Evolutionary conservation across 2,797 vertebrate species (phyloP), one percentile per base, ranked within the genome.

Genomic region (Acestrorhynchus altus): DNA sequence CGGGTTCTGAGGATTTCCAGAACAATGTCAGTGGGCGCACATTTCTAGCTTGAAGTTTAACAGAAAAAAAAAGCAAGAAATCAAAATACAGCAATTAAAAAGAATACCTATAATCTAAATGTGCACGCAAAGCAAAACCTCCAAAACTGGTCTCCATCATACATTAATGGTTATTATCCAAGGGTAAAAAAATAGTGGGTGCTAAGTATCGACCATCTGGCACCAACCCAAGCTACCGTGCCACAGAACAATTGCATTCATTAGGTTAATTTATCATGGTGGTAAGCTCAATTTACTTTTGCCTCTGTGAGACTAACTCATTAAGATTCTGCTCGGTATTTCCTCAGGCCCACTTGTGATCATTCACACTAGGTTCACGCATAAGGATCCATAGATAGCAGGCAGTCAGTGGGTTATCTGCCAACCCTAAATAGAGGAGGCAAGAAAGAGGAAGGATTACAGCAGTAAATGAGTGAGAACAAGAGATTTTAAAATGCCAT

Each of bases 231-330:
- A 91, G 89, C 88, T 90, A 91, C 90, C 89, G 84, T 89, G 88
- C 90, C 86, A 86, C 90, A 89, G 90, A 93, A 93, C 91, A 93
- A 92, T 91, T 89, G 91, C 91, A 89, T 93, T 93, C 92, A 93
- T 94, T 93, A 93, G 89, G 87, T 92, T 93, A 90, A 92, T 94
- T 93, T 89, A 93, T 93, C 93, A 93, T 91, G 91, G 88, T 87
- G 87, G 90, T 93, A 91, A 93, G 92, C 91, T 93, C 93, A 93
- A 93, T 94, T 93, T 92, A 92, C 91, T 92, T 91, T 91, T 91
- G 88, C 91, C 86, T 87, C 90, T 84, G 89, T 80, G 76, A 89
- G 87, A 76, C 89, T 87, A 86, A 84, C 89, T 93, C 92, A 93
- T 94, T 93, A 93, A 91, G 89, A 92, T 92, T 89, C 92, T 89